Base-by-base conservation (phyloP, 2,113 vertebrate genomes). In the Motacilla alba region DNA sequence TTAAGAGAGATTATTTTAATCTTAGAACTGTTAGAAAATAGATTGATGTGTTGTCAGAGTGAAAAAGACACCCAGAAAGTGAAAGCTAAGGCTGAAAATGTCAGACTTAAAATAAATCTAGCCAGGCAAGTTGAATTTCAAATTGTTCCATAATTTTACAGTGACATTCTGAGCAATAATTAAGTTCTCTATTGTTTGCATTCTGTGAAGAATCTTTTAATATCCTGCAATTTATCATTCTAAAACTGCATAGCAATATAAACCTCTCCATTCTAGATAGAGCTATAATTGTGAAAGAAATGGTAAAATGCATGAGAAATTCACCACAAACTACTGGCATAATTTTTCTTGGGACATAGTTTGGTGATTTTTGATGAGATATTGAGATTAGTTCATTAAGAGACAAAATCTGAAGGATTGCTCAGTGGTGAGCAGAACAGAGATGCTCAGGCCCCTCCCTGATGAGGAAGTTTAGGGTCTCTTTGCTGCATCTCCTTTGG, bases 41-140 rank as follows among this genome's bases (percentile, higher is more conserved):
- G 93, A 96, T 67, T 91, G 95, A 96, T 94, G 75, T 87, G 91
- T 83, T 95, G 91, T 96, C 94, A 96, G 82, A 94, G 79, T 91
- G 89, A 93, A 91, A 95, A 95, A 94, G 84, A 89, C 59, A 91
- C 46, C 11, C 43, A 85, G 82, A 88, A 83, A 94, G 63, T 82
- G 75, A 95, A 95, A 94, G 66, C 91, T 94, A 74, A 80, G 91
- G 63, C 78, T 95, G 91, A 88, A 93, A 96, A 96, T 95, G 89
- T 95, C 96, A 97, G 79, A 90, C 70, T 95, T 96, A 95, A 97
- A 97, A 97, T 97, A 96, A 96, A 97, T 88, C 63, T 74, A 97
- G 72, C 75, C 82, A 91, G 59, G 85, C 63, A 96, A 93, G 67
- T 83, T 94, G 87, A 90, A 95, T 95, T 97, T 90, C 55, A 95